A percentile compares a stretch with the other conserved stretches of the same genome.
phyloP scores from a whole-genome alignment of 2,888 invertebrate species.

The Plagodis dolabraria region DNA sequence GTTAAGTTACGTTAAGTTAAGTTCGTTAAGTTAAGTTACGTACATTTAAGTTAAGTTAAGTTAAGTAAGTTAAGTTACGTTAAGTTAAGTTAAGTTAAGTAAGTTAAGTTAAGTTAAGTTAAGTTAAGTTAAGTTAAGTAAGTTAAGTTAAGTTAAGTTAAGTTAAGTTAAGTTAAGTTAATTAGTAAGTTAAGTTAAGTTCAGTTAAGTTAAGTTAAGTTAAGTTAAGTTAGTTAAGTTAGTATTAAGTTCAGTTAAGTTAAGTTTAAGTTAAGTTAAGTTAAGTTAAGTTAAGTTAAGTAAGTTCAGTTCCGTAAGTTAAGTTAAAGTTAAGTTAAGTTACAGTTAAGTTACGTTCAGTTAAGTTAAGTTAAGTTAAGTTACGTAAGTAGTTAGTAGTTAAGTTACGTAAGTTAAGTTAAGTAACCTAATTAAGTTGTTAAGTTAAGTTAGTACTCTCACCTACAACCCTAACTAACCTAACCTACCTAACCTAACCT shows the following conservation, averaged over 20 bases:
- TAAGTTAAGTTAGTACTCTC: background rate
- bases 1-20: constrained; percentile 12
- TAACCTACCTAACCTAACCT: constrained; percentile 35
- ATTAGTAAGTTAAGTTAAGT: constrained; percentile 6
- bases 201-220: constrained; percentile 5
- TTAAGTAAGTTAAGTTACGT: constrained; percentile 21
- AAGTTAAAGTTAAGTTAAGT: constrained; percentile 9
- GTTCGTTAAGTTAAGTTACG: constrained; percentile 13
- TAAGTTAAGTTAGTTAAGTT: constrained; percentile 7
- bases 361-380: constrained; percentile 11
- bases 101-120: constrained; percentile 45
- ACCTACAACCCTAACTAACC: too few species aligned
- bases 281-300: constrained; percentile 11
- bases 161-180: constrained; percentile 4
- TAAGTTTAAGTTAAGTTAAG: constrained; percentile 11
- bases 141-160: constrained; percentile 34
- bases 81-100: constrained; percentile 40
- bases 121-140: constrained; percentile 50
- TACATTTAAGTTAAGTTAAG: constrained; percentile 14
- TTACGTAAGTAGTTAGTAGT: constrained; percentile 6
- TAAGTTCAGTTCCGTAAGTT: constrained; percentile 8
- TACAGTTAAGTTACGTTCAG: constrained; percentile 10
- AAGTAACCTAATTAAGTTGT: too few species aligned
- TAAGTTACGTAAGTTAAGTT: constrained; percentile 2
- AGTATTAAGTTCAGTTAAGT: constrained; percentile 7